Percentiles rank a stretch among this genome's conserved stretches.
Conservation (phyloP, 1,140 invertebrate species). For the Drosophila paulistorum region DNA sequence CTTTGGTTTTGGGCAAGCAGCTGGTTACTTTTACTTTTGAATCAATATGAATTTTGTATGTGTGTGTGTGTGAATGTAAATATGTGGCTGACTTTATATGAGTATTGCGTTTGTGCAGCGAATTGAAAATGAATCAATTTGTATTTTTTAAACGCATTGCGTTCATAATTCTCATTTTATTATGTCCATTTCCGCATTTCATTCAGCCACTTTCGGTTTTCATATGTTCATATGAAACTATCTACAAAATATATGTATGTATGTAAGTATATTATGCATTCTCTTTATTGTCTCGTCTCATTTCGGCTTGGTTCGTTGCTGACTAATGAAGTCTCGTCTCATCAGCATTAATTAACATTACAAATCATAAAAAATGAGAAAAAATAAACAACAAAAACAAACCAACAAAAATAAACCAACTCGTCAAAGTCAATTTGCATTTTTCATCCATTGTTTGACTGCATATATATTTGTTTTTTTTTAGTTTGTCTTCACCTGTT, state of each 20-base stretch:
- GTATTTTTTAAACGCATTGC: slow-evolving; percentile 57
- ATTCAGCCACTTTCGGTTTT: slow-evolving; percentile 65
- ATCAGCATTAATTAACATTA: slow-evolving; percentile 70
- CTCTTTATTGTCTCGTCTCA: slow-evolving; percentile 52
- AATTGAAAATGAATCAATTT: slow-evolving; percentile 66
- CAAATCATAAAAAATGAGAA: slow-evolving; percentile 65
- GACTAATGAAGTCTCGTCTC: slow-evolving; percentile 60
- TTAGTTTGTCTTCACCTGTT: slow-evolving; percentile 19
- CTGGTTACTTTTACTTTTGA: slow-evolving; percentile 67
- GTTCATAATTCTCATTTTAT: slow-evolving; percentile 62
- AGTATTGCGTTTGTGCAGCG: slow-evolving; percentile 21
- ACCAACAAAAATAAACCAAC: slow-evolving; percentile 31
- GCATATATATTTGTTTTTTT: slow-evolving; percentile 19
- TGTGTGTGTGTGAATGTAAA: neutral
- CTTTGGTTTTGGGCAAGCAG: slow-evolving; percentile 12
- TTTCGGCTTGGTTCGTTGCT: slow-evolving; percentile 31
- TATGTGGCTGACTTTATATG: neutral
- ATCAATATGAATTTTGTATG: neutral
- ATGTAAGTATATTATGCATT: slow-evolving; percentile 44
- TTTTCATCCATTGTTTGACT: slow-evolving; percentile 35
- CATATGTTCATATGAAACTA: slow-evolving; percentile 9
- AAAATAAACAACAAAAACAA: slow-evolving; percentile 41
- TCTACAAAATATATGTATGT: neutral
- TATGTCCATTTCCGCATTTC: slow-evolving; percentile 65
- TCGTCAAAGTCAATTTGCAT: slow-evolving; percentile 14